Percentiles rank a stretch among this genome's conserved stretches.
phyloP scores from a whole-genome alignment of 2,113 vertebrate genomes.

The Lepus americanus region DNA sequence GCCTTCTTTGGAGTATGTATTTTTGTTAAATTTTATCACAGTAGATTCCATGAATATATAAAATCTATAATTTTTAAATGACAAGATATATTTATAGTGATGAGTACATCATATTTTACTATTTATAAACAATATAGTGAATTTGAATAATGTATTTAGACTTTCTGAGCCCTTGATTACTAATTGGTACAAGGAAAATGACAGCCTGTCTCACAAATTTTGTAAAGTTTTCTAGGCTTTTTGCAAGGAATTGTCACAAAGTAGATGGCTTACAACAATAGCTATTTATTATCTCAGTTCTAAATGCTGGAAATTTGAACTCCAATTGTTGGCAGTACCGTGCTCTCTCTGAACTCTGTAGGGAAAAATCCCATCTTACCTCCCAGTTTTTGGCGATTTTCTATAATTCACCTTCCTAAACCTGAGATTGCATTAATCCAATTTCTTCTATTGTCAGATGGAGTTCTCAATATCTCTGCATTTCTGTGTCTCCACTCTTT shows the following conservation, averaged over 20 bases:
- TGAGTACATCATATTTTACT: neutral
- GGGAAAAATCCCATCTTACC: neutral
- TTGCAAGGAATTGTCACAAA: neutral
- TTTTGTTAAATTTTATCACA: slow-evolving; percentile 4
- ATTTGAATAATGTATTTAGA: neutral
- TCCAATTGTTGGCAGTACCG: accelerated
- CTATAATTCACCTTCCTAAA: neutral
- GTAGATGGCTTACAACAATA: neutral
- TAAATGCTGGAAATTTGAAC: neutral
- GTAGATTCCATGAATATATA: neutral
- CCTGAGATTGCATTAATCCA: neutral
- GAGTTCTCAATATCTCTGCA: neutral
- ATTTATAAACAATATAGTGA: neutral
- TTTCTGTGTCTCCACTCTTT: neutral
- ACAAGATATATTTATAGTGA: neutral
- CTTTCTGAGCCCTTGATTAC: neutral
- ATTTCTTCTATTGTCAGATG: accelerated
- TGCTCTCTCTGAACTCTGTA: neutral
- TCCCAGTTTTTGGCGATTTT: neutral
- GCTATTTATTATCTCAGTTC: neutral
- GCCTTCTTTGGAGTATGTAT: neutral
- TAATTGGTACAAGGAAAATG: neutral
- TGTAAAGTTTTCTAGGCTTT: neutral
- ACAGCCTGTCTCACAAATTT: neutral
- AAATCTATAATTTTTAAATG: neutral